These are phyloP conservation scores for Etia nguti DNA, from an alignment of 2,113 vertebrate genomes.

Conservation along the genomic window DNA sequence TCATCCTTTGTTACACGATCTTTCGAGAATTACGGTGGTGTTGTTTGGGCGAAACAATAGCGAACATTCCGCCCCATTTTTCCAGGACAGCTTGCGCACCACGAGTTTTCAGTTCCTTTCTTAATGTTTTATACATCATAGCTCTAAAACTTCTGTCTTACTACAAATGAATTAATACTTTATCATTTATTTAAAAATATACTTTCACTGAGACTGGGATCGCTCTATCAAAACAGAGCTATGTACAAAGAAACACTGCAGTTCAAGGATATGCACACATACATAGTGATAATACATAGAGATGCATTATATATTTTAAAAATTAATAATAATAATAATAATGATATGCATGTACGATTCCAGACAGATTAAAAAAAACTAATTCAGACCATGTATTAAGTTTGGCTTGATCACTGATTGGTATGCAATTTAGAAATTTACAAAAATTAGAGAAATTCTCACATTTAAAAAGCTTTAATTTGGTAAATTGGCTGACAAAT, in stretches of 20 bases:
- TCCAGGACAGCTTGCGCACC: neutral
- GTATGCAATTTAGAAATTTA: neutral
- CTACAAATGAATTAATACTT: neutral
- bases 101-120: neutral
- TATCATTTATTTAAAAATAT: neutral
- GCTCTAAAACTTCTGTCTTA: neutral
- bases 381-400: neutral
- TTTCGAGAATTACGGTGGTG: constrained; percentile 12
- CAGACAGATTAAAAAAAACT: neutral
- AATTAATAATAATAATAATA: accelerated
- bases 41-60: constrained; percentile 10
- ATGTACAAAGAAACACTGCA: neutral
- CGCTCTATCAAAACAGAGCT: neutral
- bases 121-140: neutral
- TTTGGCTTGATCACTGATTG: neutral
- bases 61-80: neutral
- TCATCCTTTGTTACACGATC: neutral
- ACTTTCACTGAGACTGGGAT: neutral
- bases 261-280: neutral
- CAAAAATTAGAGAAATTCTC: neutral
- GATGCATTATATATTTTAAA: neutral
- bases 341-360: neutral
- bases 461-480: neutral
- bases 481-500: neutral
- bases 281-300: neutral